Conservation (phyloP, 1,140 invertebrate species). For the Drosophila ohnishii region DNA sequence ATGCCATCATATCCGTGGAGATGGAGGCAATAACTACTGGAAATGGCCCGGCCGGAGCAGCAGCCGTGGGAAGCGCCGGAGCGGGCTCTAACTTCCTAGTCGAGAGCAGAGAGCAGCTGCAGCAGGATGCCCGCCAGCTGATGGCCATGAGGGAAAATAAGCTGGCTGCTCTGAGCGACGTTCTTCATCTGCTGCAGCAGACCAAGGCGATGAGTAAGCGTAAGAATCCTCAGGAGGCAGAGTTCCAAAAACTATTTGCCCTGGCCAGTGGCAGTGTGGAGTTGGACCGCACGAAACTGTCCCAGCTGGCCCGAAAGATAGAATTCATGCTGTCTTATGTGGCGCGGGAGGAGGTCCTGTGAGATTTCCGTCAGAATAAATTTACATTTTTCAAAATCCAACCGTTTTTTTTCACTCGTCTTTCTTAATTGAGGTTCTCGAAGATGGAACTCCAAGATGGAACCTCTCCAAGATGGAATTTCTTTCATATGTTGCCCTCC, state of each 20-base stretch:
- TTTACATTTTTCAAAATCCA: conserved; percentile 15
- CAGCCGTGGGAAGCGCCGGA: conserved; percentile 39
- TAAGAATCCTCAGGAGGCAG: conserved; percentile 71
- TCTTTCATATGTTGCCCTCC: background rate
- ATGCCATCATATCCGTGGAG: too few relatives aligned
- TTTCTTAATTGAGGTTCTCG: background rate
- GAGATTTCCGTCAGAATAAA: conserved; percentile 38
- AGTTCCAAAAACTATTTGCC: conserved; percentile 84
- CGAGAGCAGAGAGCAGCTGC: conserved; percentile 59
- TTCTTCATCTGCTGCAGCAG: conserved; percentile 84
- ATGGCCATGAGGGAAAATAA: conserved; percentile 63
- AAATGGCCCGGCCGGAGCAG: conserved; percentile 51
- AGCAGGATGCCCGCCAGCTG: conserved; percentile 61
- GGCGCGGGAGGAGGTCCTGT: conserved; percentile 74
- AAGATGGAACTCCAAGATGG: conserved; percentile 13
- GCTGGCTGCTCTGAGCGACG: conserved; percentile 85
- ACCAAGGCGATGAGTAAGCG: conserved; percentile 75
- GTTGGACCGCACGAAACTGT: conserved; percentile 84
- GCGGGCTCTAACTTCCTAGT: conserved; percentile 44
- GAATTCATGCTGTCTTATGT: conserved; percentile 89
- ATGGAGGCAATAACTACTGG: conserved; percentile 79
- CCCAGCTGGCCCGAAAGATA: conserved; percentile 86
- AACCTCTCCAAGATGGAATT: conserved; percentile 3
- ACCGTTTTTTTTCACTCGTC: background rate
- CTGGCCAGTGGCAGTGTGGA: conserved; percentile 83